Percentiles rank a stretch among this genome's conserved stretches.
Evolutionary conservation across 2,888 invertebrate species (phyloP).

Genomic region (Alloplasta piceator): DNA sequence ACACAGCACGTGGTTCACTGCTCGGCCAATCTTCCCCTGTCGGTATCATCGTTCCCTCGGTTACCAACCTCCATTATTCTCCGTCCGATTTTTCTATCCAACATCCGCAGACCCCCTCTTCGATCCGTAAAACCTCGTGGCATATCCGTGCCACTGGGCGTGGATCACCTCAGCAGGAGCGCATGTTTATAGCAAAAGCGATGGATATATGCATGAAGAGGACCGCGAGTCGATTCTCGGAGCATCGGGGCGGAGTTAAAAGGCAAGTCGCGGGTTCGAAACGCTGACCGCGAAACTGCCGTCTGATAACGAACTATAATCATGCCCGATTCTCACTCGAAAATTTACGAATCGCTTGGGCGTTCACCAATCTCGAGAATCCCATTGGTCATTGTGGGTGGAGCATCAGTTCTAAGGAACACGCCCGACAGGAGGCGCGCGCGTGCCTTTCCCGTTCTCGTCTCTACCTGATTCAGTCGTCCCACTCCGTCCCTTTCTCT

Average conservation of each 20-base stretch:
- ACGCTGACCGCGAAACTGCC: constrained; percentile 44
- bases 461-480: constrained; percentile 63
- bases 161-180: constrained; percentile 68
- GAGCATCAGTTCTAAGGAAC: background rate
- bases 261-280: constrained; percentile 32
- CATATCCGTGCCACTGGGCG: constrained; percentile 82
- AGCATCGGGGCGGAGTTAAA: constrained; percentile 65
- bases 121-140: constrained; percentile 80
- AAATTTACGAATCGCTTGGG: constrained; percentile 44
- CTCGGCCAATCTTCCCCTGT: constrained; percentile 9
- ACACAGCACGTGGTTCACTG: constrained; percentile 35
- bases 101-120: background rate
- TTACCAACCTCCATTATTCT: constrained; percentile 11
- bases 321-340: constrained; percentile 28
- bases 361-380: constrained; percentile 35
- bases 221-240: background rate
- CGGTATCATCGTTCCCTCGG: constrained; percentile 1
- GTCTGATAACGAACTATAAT: constrained; percentile 49
- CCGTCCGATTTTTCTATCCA: constrained; percentile 3
- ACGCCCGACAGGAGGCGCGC: constrained; percentile 55
- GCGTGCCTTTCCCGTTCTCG: constrained; percentile 64
- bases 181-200: constrained; percentile 62
- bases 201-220: constrained; percentile 17
- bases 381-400: constrained; percentile 62
- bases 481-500: constrained; percentile 60